Conservation (phyloP, 2,113 vertebrate species). For the Pagrus major region DNA sequence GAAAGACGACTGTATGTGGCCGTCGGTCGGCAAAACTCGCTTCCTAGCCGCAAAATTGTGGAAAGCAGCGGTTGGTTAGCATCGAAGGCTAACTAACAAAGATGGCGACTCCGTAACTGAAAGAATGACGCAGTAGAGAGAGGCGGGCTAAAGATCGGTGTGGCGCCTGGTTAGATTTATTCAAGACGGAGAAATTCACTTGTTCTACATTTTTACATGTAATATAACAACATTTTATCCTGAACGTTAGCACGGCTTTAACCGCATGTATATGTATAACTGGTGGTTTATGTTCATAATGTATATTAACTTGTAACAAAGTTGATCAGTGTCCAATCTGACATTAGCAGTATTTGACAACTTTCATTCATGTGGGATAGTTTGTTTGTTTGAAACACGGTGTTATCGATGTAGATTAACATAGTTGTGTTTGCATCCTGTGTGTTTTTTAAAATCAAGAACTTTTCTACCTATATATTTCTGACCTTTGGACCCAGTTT, state of each 20-base stretch:
- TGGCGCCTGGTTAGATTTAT: constrained; percentile 43
- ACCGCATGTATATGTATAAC: rapidly evolving
- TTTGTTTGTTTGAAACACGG: too few species aligned
- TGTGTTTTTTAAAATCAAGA: neutral
- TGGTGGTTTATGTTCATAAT: neutral
- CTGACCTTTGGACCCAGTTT: neutral
- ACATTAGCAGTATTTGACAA: neutral
- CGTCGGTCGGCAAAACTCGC: rapidly evolving
- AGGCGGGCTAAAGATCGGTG: constrained; percentile 62
- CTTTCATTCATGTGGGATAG: neutral
- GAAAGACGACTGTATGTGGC: rapidly evolving
- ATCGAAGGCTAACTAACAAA: constrained; percentile 68
- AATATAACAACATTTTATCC: neutral
- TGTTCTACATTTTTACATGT: rapidly evolving
- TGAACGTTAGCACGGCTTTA: rapidly evolving
- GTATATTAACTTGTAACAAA: neutral
- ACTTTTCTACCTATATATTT: neutral
- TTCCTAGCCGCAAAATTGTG: neutral
- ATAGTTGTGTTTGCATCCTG: neutral
- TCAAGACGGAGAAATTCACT: neutral
- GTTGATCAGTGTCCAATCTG: neutral
- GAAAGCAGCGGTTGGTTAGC: constrained; percentile 24
- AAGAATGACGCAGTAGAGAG: constrained; percentile 68
- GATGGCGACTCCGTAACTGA: constrained; percentile 66
- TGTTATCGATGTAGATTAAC: neutral